phyloP scores from a whole-genome alignment of 2,797 vertebrate species.

The Sebastes cheni region DNA sequence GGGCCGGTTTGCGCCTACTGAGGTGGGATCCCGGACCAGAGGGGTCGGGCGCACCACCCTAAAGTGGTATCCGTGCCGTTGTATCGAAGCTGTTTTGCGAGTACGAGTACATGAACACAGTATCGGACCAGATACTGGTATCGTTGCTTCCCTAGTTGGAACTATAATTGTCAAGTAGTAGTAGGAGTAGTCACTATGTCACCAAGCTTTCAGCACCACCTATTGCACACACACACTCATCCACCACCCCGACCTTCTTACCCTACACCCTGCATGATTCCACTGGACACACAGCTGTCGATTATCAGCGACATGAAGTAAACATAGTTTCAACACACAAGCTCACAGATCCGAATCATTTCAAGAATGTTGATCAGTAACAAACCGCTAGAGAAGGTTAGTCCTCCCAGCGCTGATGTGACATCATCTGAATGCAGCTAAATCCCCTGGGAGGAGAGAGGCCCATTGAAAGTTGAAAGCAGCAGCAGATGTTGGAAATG shows the following conservation, averaged over 20 bases:
- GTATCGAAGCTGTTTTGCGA: no score
- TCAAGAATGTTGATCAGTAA: neutral
- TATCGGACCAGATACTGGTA: no score
- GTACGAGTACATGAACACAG: no score
- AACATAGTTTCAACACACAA: neutral
- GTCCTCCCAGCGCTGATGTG: neutral
- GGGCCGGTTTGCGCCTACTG: no score
- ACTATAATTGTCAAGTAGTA: neutral
- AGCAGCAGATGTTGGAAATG: slow-evolving; percentile 31
- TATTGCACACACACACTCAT: neutral
- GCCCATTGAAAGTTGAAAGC: slow-evolving; percentile 9
- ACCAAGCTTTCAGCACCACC: neutral
- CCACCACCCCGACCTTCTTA: neutral
- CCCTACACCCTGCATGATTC: neutral
- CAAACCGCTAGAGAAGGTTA: neutral
- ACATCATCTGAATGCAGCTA: neutral
- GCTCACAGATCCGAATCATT: neutral
- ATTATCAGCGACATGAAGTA: neutral
- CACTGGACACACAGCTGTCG: neutral
- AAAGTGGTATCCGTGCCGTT: no score
- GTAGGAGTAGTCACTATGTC: neutral
- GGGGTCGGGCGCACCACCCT: no score
- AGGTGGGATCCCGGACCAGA: no score
- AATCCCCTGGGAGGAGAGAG: slow-evolving; percentile 2
- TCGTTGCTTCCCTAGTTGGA: no score